A percentile compares a stretch with the other conserved stretches of the same genome.
phyloP scores from a whole-genome alignment of 2,113 vertebrate genomes.

The Prunella fulvescens region DNA sequence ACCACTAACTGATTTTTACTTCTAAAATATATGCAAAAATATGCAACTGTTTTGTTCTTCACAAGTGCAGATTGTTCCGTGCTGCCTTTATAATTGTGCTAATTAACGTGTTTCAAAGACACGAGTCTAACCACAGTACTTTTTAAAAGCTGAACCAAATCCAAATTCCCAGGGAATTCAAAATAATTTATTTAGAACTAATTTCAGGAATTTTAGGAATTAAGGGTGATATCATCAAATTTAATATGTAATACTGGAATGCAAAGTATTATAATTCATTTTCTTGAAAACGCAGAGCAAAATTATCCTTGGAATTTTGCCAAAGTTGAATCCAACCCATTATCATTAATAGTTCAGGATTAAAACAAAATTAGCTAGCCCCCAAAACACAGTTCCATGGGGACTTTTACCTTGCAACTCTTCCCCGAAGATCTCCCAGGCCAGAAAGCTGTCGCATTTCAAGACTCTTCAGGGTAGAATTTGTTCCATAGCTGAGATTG shows the following conservation, averaged over 20 bases:
- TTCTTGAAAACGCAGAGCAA: neutral
- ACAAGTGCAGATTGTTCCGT: neutral
- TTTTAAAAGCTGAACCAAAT: neutral
- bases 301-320: conserved; percentile 20
- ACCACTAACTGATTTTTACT: neutral
- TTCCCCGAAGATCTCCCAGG: conserved; percentile 76
- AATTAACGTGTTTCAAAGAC: conserved; percentile 5
- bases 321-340: neutral
- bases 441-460: conserved; percentile 79
- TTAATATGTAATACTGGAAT: neutral
- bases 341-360: neutral
- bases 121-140: neutral
- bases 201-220: neutral
- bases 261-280: neutral
- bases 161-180: neutral
- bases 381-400: neutral
- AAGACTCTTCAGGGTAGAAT: conserved; percentile 77
- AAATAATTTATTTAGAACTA: neutral
- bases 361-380: neutral
- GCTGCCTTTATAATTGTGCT: conserved; percentile 12
- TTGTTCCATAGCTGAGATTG: conserved; percentile 77
- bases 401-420: conserved; percentile 73
- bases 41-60: conserved; percentile 10
- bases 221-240: neutral
- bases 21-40: neutral